These are phyloP conservation scores for Columbina picui DNA, from an alignment of 2,113 vertebrate species.

Conservation along the genomic window DNA sequence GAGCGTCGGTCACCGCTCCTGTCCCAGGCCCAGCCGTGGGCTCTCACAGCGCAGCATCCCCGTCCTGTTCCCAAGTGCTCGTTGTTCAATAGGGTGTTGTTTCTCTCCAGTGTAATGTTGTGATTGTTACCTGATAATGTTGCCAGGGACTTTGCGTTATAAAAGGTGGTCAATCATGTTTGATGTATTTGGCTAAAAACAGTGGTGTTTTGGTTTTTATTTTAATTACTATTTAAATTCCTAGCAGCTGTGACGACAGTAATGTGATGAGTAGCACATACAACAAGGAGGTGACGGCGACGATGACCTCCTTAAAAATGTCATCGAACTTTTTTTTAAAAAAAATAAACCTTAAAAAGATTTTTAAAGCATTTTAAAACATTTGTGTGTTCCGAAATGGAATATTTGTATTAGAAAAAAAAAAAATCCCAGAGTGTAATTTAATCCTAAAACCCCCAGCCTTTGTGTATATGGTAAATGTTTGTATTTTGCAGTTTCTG, in stretches of 20 bases:
- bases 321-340: constrained; percentile 66
- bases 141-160: constrained; percentile 27
- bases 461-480: constrained; percentile 76
- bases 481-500: constrained; percentile 75
- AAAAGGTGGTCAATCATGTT: constrained; percentile 55
- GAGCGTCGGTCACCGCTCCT: background rate
- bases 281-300: background rate
- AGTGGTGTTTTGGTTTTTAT: constrained; percentile 44
- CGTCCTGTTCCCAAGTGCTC: constrained; percentile 52
- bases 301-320: constrained; percentile 61
- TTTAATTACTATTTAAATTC: constrained; percentile 52
- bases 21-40: background rate
- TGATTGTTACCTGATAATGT: constrained; percentile 48
- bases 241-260: constrained; percentile 71
- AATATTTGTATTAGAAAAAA: constrained; percentile 71
- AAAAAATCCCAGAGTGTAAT: constrained; percentile 61
- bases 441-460: constrained; percentile 61
- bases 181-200: constrained; percentile 61
- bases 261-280: constrained; percentile 70
- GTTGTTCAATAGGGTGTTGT: constrained; percentile 45
- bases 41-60: constrained; percentile 45
- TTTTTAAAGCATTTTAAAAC: constrained; percentile 79
- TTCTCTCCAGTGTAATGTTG: constrained; percentile 55
- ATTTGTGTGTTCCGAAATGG: constrained; percentile 67
- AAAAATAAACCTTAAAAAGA: constrained; percentile 53